These are phyloP conservation scores for Pangasius larnaudii DNA, from an alignment of 2,797 vertebrate genomes.

Conservation along the genomic window DNA sequence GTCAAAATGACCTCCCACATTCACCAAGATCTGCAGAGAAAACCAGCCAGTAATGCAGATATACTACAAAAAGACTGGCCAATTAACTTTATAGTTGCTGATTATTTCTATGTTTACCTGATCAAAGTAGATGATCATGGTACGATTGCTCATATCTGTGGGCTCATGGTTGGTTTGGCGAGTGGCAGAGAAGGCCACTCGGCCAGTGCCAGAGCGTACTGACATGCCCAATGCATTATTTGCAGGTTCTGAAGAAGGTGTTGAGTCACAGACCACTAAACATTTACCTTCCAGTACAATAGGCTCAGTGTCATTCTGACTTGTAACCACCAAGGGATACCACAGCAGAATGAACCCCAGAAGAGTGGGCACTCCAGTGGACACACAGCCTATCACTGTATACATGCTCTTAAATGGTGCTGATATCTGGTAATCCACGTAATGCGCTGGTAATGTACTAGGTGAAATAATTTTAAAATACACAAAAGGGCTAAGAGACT, in stretches of 20 bases:
- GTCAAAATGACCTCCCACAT: constrained; percentile 81
- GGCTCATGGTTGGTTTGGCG: constrained; percentile 84
- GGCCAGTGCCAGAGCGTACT: constrained; percentile 76
- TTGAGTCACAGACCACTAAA: constrained; percentile 82
- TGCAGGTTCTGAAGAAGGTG: constrained; percentile 74
- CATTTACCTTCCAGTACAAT: constrained; percentile 83
- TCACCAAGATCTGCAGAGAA: constrained; percentile 77
- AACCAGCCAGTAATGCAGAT: not conserved
- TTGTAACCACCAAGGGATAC: constrained; percentile 61
- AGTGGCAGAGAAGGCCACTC: constrained; percentile 81
- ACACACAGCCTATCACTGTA: constrained; percentile 36
- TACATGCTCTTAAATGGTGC: constrained; percentile 58
- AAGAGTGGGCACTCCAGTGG: constrained; percentile 47
- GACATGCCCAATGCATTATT: constrained; percentile 81
- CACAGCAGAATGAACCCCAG: constrained; percentile 64
- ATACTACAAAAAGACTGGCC: not conserved
- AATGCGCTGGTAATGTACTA: not conserved
- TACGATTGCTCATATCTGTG: constrained; percentile 83
- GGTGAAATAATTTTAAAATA: not conserved
- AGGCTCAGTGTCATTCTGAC: constrained; percentile 83
- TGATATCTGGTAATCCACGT: not conserved
- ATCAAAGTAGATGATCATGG: constrained; percentile 85
- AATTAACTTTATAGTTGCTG: not conserved
- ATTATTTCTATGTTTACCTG: constrained; percentile 68
- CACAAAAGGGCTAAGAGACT: not conserved